Evolutionary conservation across 2,888 invertebrate species (phyloP).

Genomic region (Watsonalla binaria): DNA sequence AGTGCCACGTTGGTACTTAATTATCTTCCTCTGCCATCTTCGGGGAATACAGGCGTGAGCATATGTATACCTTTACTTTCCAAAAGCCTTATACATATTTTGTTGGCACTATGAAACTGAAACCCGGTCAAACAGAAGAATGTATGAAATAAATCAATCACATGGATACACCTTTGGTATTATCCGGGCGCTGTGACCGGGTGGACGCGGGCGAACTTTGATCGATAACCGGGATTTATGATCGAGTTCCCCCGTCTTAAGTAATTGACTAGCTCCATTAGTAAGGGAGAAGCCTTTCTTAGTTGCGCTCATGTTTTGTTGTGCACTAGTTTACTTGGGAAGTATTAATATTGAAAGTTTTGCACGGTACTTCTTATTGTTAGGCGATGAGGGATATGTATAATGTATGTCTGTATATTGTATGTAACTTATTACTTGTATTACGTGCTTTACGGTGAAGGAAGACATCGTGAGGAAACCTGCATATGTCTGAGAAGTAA

Average conservation of each 20-base stretch:
- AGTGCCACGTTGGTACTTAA: too few species aligned
- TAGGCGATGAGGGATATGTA: too few species aligned
- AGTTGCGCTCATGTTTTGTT: conserved; percentile 29
- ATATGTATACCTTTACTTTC: too few species aligned
- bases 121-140: neutral
- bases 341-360: neutral
- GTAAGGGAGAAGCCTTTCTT: conserved; percentile 34
- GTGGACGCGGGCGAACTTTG: conserved; percentile 57
- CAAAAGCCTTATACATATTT: neutral
- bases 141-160: neutral
- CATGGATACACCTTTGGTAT: neutral
- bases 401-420: too few species aligned
- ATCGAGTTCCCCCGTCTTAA: conserved; percentile 69
- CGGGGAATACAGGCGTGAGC: too few species aligned
- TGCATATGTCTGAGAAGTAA: too few species aligned
- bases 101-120: neutral
- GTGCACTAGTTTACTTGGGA: conserved; percentile 6
- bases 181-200: neutral
- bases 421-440: too few species aligned
- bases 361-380: neutral
- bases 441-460: too few species aligned
- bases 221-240: conserved; percentile 73
- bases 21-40: too few species aligned
- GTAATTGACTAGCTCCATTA: conserved; percentile 76
- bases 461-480: too few species aligned